Evolutionary conservation across 2,888 invertebrate genomes (phyloP), one percentile per base, ranked within the genome.

Genomic region (Eilema caniola): DNA sequence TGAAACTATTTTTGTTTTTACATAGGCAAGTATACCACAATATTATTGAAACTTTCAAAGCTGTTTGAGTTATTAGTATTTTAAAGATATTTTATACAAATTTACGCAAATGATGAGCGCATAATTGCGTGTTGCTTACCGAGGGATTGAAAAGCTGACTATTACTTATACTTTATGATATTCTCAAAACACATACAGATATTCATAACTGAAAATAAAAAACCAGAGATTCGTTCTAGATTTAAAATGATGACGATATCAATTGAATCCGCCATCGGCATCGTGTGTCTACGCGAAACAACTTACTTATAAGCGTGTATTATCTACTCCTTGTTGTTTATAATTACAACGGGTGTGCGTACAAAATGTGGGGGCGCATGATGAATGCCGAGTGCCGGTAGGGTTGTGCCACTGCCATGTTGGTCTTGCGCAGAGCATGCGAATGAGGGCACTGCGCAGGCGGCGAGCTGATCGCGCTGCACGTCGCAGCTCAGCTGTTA

Each of bases 381-480:
- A 85, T 87, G 88, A 89, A 90, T 90, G 88, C 88, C 84, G 85
- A 87, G 81, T 75, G 69, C 73, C 74, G 81, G 80, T 85, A 85
- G 89, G 89, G 90, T 87, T 80, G 85, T 76, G 83, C 83, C 80
- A 79, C 75, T 76, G 83, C 83, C 79, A 77, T 76, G 67, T 77
- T 81, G 71, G 66, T 86, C 85, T 82, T 90, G 92, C 92, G 92
- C 91, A 85, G 80, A 83, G 82, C 71, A 77, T 74, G 62, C 69
- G 76, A 86, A 86, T 86, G 76, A 73, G 78, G 76, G 72, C 82
- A 84, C 76, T 89, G 92, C 92, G 92, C 92, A 92, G 82, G 88
- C 87, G 86, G 85, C 86, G 83, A 89, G 90, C 86, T 81, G 72
- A 73, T 47, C 78, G 53, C 79, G 76, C 74, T 78, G 82, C 83